Evolutionary conservation across 37 sponge, comb jelly and placozoan genomes (phyloP), one percentile per base, ranked within the genome.

Genomic region (Haliclona indistincta): DNA sequence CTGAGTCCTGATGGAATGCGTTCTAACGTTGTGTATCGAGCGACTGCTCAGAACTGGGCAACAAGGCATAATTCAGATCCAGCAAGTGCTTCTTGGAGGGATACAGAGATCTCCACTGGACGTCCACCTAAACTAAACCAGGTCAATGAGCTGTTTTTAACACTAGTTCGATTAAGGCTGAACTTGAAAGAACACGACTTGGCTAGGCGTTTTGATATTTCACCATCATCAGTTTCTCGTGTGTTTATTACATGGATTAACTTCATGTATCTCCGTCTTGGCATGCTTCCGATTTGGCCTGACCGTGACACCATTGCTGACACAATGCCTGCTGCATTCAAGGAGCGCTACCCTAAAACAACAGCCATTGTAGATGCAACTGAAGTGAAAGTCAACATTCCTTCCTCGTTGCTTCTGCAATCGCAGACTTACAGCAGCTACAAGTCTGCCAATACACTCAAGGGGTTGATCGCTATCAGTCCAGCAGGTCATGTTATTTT

Each of bases 371-470:
- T 78, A 38, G 70, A 79, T 56, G 70, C 71, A 22, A 79, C 80
- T 7, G 84, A 83, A 43, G 67, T 83, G 23, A 66, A 38, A 56
- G 84, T 83, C 13, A 69, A 75, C 37, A 32, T 64, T 35, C 58
- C 84, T 43, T 13, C 68, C 4, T 40, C 67, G 26, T 76, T 74
- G 3, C 67, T 64, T 6, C 10, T 73, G 13, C 82, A 81, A 64
- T 74, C 63, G 43, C 34, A 72, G 63, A 73, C 82, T 22, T 81
- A 63, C 37, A 8, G 69, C 29, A 51, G 36, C 29, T 84, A 84
- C 66, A 85, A 85, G 33, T 69, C 70, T 60, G 68, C 73, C 53
- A 81, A 84, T 42, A 84, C 85, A 35, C 70, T 29, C 40, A 84
- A 84, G 35, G 66, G 56, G 25, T 44, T 84, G 19, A 63, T 84